Percentiles rank a stretch among this genome's conserved stretches.
phyloP scores from a whole-genome alignment of 2,113 vertebrate species.

The Entosphenus tridentatus region DNA sequence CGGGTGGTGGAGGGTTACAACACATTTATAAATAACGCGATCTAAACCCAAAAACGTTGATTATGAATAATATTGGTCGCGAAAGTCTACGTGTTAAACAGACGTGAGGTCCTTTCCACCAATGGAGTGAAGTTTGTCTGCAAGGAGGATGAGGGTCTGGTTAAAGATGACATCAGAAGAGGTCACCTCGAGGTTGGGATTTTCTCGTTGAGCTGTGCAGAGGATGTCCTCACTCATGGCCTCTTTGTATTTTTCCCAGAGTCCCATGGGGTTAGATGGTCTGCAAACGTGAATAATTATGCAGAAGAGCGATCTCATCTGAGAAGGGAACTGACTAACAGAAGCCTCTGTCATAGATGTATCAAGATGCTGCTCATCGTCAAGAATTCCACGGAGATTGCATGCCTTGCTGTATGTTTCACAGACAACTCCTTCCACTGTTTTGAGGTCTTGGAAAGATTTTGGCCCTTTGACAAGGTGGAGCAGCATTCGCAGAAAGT shows the following conservation, averaged over 20 bases:
- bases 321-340: neutral
- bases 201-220: conserved; percentile 1
- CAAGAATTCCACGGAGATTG: neutral
- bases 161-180: conserved; percentile 1
- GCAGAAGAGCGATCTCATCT: conserved; percentile 1
- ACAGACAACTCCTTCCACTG: conserved; percentile 4
- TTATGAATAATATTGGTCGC: too few relatives aligned
- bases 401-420: neutral
- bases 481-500: neutral
- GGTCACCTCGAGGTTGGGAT: neutral
- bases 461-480: neutral
- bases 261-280: neutral
- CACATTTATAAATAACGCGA: too few relatives aligned
- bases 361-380: conserved; percentile 1
- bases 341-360: neutral
- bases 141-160: neutral
- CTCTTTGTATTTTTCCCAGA: neutral
- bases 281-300: neutral
- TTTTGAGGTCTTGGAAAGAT: neutral
- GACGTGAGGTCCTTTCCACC: neutral
- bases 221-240: conserved; percentile 4
- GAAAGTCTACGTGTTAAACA: too few relatives aligned
- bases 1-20: too few relatives aligned
- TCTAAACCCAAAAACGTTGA: too few relatives aligned
- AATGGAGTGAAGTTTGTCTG: neutral